phyloP scores from a whole-genome alignment of 2,113 vertebrate genomes.

The Paradoxurus hermaphroditus region DNA sequence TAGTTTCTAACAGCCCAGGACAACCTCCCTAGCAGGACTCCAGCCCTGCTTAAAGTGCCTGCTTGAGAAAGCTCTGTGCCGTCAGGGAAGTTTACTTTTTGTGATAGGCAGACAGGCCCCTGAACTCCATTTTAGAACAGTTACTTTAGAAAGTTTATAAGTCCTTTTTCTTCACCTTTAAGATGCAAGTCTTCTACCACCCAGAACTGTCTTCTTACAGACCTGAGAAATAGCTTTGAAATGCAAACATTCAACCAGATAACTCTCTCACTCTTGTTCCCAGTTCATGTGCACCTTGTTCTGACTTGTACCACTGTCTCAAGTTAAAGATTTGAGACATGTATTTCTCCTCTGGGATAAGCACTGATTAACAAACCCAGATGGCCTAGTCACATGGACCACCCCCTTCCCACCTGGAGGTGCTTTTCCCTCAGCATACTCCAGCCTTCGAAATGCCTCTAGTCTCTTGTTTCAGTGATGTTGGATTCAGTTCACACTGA shows the following conservation, averaged over 20 bases:
- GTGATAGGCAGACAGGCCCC: neutral
- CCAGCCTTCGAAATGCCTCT: neutral
- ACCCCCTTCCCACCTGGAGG: fast-evolving
- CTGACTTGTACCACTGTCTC: neutral
- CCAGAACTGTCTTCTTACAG: neutral
- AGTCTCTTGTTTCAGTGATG: neutral
- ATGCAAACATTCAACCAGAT: neutral
- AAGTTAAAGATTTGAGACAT: neutral
- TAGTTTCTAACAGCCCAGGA: neutral
- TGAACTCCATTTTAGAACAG: neutral
- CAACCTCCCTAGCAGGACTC: neutral
- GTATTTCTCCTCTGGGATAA: neutral
- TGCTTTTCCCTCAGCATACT: neutral
- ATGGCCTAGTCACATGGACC: no score
- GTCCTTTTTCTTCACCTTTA: neutral
- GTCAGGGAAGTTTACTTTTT: neutral
- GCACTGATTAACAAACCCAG: neutral
- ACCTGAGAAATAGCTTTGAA: neutral
- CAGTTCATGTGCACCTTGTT: neutral
- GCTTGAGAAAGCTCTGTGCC: neutral
- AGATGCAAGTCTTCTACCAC: neutral
- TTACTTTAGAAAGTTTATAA: neutral
- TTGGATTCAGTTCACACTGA: neutral
- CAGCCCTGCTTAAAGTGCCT: neutral
- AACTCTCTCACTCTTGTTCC: neutral